These are phyloP conservation scores for Cheilosia soror DNA, from an alignment of 2,888 invertebrate genomes.

Conservation along the genomic window DNA sequence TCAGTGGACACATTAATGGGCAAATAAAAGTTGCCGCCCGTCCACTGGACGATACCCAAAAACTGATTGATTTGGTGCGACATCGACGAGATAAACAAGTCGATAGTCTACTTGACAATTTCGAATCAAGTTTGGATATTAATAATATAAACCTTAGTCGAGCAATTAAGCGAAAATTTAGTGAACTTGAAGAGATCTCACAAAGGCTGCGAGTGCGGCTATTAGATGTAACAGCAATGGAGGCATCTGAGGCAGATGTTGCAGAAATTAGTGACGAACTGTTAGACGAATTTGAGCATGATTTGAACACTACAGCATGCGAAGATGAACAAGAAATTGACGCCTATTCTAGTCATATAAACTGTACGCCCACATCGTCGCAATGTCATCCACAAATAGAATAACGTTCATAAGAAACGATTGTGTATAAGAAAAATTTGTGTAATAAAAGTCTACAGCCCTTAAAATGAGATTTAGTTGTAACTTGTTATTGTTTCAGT, in stretches of 20 bases:
- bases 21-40: slow-evolving; percentile 86
- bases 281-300: slow-evolving; percentile 85
- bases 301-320: slow-evolving; percentile 84
- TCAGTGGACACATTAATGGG: slow-evolving; percentile 85
- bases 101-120: slow-evolving; percentile 80
- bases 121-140: slow-evolving; percentile 80
- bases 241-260: slow-evolving; percentile 84
- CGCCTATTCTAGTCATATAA: not conserved
- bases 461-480: no score
- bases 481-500: no score
- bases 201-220: slow-evolving; percentile 86
- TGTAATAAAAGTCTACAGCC: no score
- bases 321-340: slow-evolving; percentile 46
- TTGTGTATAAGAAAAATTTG: not conserved
- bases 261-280: slow-evolving; percentile 83
- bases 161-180: slow-evolving; percentile 86
- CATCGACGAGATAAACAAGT: slow-evolving; percentile 43
- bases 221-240: slow-evolving; percentile 85
- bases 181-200: slow-evolving; percentile 87
- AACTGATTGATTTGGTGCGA: slow-evolving; percentile 36
- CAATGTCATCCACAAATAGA: not conserved
- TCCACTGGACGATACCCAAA: slow-evolving; percentile 84
- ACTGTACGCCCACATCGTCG: not conserved
- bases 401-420: not conserved
- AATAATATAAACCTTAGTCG: slow-evolving; percentile 82